Evolutionary conservation across 2,888 invertebrate species (phyloP).

Genomic region (Tiliacea aurago): DNA sequence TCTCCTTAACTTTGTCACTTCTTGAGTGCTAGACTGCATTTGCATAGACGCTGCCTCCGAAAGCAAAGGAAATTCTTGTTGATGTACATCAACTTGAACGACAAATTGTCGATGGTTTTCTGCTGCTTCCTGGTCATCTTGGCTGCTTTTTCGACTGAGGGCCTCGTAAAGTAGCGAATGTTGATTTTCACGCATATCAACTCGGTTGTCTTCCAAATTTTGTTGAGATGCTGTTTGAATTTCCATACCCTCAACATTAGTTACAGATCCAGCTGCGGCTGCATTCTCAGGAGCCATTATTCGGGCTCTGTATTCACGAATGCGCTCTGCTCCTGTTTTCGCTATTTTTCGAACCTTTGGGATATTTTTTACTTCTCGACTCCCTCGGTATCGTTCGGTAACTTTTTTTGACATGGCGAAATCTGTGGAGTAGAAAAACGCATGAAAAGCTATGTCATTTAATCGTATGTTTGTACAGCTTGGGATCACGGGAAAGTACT

Average conservation of each 20-base stretch:
- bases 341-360: neutral
- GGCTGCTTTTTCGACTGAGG: neutral
- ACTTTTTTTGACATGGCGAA: slow-evolving; percentile 7
- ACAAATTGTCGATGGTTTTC: neutral
- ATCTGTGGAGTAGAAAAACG: neutral
- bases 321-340: slow-evolving; percentile 13
- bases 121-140: neutral
- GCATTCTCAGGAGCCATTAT: neutral
- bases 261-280: neutral
- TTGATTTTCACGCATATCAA: neutral
- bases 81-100: too few relatives aligned
- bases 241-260: neutral
- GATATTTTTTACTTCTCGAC: neutral
- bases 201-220: neutral
- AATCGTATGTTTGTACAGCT: neutral
- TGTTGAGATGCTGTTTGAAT: neutral
- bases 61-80: neutral
- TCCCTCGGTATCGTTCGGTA: neutral
- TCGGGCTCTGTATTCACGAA: slow-evolving; percentile 6
- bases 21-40: neutral
- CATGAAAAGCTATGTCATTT: neutral
- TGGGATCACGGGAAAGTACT: neutral
- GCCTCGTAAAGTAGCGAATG: neutral
- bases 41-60: neutral
- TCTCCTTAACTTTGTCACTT: neutral